Evolutionary conservation across 2,888 invertebrate genomes (phyloP).

Genomic region (Aplocera efformata): DNA sequence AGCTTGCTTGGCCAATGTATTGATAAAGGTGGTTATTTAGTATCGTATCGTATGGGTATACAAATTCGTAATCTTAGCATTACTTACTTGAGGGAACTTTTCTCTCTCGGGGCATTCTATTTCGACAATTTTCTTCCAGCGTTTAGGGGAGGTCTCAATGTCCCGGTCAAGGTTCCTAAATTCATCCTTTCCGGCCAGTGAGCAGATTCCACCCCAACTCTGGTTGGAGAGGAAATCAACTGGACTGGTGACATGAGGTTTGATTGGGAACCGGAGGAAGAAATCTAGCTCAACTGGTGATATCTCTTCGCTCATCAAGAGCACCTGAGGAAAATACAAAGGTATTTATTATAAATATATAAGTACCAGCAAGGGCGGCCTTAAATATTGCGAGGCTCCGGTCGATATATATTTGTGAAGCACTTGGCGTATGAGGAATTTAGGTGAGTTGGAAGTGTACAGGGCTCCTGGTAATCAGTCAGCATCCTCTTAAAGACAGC

Average conservation of each 20-base stretch:
- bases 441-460: too few species aligned
- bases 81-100: slow-evolving; percentile 91
- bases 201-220: slow-evolving; percentile 97
- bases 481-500: too few species aligned
- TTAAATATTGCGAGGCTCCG: too few species aligned
- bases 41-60: too few species aligned
- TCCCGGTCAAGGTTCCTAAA: slow-evolving; percentile 96
- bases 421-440: too few species aligned
- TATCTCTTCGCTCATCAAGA: slow-evolving; percentile 93
- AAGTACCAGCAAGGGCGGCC: too few species aligned
- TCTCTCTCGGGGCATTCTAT: slow-evolving; percentile 97
- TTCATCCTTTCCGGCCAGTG: slow-evolving; percentile 93
- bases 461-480: too few species aligned
- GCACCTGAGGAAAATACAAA: slow-evolving; percentile 81
- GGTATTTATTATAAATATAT: too few species aligned
- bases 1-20: too few species aligned
- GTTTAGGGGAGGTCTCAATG: slow-evolving; percentile 96
- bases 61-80: neutral
- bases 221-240: slow-evolving; percentile 96
- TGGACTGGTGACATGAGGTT: slow-evolving; percentile 95
- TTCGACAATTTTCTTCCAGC: slow-evolving; percentile 98
- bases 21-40: too few species aligned
- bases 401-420: too few species aligned
- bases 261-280: slow-evolving; percentile 93
- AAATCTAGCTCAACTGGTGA: slow-evolving; percentile 93